Percentiles rank a stretch among this genome's conserved stretches.
phyloP scores from a whole-genome alignment of 2,113 vertebrate species.

The Rhinolophus sinicus region DNA sequence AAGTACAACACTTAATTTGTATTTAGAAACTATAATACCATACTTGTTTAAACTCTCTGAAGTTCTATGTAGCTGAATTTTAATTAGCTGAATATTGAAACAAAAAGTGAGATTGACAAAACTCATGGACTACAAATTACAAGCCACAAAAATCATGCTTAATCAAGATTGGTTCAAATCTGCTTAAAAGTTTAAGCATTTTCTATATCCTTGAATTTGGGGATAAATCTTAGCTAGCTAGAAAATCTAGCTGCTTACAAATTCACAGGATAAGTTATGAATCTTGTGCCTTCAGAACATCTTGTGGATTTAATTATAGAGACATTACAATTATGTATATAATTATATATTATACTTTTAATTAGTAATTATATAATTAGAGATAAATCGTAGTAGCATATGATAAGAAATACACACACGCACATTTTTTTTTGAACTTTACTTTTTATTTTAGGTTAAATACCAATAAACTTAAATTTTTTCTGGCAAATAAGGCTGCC shows the following conservation, averaged over 20 bases:
- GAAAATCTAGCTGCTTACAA: not conserved
- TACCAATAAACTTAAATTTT: not conserved
- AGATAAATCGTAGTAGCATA: not conserved
- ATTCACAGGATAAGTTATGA: not conserved
- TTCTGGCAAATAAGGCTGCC: not conserved
- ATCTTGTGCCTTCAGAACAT: not conserved
- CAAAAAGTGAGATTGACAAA: not conserved
- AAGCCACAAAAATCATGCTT: not conserved
- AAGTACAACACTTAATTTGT: slow-evolving; percentile 41
- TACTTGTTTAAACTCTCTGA: slow-evolving; percentile 3
- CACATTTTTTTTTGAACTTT: not conserved
- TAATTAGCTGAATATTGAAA: slow-evolving; percentile 36
- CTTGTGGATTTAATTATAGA: not conserved
- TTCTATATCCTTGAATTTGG: not conserved
- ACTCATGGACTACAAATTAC: not conserved
- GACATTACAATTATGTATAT: not conserved
- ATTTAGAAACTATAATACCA: slow-evolving; percentile 12
- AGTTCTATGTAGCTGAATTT: slow-evolving; percentile 29
- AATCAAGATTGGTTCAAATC: not conserved
- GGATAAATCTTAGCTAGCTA: not conserved
- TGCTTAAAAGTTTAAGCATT: not conserved
- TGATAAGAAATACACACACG: not conserved
- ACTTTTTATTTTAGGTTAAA: not conserved
- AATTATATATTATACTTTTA: not conserved
- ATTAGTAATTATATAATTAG: not conserved